Conservation (phyloP, 2,888 invertebrate genomes). For the Spodoptera picta region DNA sequence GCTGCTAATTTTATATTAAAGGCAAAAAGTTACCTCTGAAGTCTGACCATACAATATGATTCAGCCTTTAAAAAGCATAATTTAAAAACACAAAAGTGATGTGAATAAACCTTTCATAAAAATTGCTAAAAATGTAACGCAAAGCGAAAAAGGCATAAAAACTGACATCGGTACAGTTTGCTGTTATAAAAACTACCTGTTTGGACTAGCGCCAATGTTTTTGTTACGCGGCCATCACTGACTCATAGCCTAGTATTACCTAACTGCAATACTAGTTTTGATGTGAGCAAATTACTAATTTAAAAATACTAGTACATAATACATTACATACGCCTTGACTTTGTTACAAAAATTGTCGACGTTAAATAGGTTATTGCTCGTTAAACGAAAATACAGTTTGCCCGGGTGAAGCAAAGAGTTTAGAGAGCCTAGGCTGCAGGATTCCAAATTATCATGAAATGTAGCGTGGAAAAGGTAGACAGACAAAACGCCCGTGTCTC, state of each 20-base stretch:
- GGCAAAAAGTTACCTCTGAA: constrained; percentile 1
- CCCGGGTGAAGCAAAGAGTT: constrained; percentile 4
- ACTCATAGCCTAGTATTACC: constrained; percentile 40
- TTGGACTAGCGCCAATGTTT: constrained; percentile 52
- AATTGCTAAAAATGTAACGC: constrained; percentile 1
- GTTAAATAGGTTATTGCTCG: constrained; percentile 32
- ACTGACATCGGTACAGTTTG: constrained; percentile 27
- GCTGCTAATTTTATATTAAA: no score
- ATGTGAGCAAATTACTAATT: constrained; percentile 9
- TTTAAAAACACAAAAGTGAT: neutral
- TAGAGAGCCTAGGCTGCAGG: constrained; percentile 4
- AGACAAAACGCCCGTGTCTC: constrained; percentile 18
- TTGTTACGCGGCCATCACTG: constrained; percentile 33
- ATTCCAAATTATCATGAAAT: constrained; percentile 15
- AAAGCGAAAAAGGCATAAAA: constrained; percentile 24
- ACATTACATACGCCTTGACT: constrained; percentile 16
- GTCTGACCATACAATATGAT: no score
- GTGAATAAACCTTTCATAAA: constrained; percentile 37
- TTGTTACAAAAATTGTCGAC: constrained; percentile 16
- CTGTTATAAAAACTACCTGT: constrained; percentile 34
- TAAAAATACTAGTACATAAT: constrained; percentile 5
- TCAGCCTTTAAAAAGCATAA: no score
- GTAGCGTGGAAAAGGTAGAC: constrained; percentile 19
- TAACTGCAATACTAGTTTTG: constrained; percentile 18
- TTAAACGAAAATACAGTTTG: constrained; percentile 9